These are phyloP conservation scores for Pitangus sulphuratus DNA, from an alignment of 2,797 vertebrate species.

Conservation along the genomic window DNA sequence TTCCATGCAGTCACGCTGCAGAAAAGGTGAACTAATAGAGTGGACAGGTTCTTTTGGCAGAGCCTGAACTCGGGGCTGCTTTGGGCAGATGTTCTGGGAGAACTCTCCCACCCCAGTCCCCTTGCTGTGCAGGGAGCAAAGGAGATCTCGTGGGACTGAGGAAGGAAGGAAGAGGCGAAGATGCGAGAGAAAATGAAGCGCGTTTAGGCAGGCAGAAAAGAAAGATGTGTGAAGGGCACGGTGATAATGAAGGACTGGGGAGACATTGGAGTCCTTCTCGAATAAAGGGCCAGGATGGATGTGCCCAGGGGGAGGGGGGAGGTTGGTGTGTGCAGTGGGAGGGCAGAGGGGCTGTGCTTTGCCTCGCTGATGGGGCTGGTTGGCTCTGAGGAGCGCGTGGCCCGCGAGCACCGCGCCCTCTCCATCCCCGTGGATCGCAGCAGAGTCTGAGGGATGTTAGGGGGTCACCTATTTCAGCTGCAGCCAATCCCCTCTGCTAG, in stretches of 20 bases:
- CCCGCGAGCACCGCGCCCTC: background rate
- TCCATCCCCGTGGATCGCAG: background rate
- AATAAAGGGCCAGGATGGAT: background rate
- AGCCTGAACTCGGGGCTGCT: background rate
- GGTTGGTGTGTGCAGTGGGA: background rate
- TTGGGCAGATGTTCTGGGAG: background rate
- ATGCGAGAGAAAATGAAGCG: background rate
- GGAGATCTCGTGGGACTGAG: background rate
- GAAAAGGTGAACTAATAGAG: background rate
- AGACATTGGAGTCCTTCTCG: background rate
- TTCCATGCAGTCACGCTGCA: background rate
- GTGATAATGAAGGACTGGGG: background rate
- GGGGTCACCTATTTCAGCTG: constrained; percentile 2
- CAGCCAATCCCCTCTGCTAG: constrained; percentile 37
- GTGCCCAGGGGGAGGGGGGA: background rate
- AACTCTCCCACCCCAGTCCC: background rate
- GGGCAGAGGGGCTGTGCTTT: background rate
- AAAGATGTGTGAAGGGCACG: background rate
- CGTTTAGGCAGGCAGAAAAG: background rate
- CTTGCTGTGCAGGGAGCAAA: background rate
- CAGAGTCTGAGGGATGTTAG: background rate
- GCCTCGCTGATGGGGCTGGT: background rate
- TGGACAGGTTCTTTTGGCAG: background rate
- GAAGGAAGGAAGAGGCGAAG: background rate
- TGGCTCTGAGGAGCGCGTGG: background rate